These are phyloP conservation scores for Prunella fulvescens DNA, from an alignment of 2,113 vertebrate species.

Conservation along the genomic window DNA sequence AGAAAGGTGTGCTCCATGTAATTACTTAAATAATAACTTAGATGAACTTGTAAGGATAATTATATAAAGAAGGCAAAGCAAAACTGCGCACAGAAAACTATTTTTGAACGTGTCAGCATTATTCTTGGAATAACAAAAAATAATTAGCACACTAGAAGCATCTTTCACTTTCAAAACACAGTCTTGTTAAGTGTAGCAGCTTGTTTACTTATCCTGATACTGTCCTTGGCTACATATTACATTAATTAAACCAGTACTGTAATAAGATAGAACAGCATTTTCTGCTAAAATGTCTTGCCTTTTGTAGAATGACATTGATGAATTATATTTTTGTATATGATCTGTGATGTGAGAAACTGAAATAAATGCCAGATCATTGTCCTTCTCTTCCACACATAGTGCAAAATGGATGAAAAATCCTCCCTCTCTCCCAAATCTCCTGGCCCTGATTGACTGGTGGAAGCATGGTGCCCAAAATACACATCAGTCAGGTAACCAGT, in stretches of 20 bases:
- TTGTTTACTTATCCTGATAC: conserved; percentile 4
- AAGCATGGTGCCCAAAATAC: neutral
- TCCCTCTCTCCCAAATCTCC: neutral
- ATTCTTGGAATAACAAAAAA: neutral
- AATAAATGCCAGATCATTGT: neutral
- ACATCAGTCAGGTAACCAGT: neutral
- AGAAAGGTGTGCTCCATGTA: neutral
- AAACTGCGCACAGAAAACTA: neutral
- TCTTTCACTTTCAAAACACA: neutral
- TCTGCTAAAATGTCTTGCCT: neutral
- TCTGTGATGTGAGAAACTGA: neutral
- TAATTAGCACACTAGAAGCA: neutral
- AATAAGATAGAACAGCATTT: neutral
- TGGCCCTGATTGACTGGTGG: neutral
- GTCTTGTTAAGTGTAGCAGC: neutral
- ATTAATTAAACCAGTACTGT: neutral
- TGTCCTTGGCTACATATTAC: neutral
- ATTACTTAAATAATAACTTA: neutral
- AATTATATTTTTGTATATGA: neutral
- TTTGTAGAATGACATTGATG: neutral
- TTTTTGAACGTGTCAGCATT: neutral
- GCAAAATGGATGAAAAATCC: neutral
- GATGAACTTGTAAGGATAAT: neutral
- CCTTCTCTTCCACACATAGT: neutral
- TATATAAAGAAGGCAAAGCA: neutral